Percentiles rank a stretch among this genome's conserved stretches.
Evolutionary conservation across 2,888 invertebrate genomes (phyloP).

Genomic region (Meloe dianella): DNA sequence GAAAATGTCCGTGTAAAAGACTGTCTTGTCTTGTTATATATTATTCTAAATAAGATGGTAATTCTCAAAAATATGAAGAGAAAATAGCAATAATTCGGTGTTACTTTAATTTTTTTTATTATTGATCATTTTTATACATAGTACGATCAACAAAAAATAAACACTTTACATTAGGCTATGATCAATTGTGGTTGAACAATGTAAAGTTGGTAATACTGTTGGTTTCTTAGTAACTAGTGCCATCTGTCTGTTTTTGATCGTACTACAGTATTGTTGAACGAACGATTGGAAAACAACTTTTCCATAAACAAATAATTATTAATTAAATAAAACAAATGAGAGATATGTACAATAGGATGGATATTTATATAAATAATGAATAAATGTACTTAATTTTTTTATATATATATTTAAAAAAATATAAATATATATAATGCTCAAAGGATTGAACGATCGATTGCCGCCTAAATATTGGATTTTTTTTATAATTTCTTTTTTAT

Average conservation of each 20-base stretch:
- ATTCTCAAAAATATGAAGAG: constrained; percentile 21
- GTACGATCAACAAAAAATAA: too few relatives aligned
- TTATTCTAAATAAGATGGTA: constrained; percentile 47
- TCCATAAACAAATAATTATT: background rate
- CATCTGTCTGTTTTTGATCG: background rate
- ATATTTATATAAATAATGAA: constrained; percentile 33
- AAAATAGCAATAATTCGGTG: constrained; percentile 57
- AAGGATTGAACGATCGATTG: constrained; percentile 44
- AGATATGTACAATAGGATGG: constrained; percentile 33
- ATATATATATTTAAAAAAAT: too few relatives aligned
- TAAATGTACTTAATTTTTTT: constrained; percentile 51
- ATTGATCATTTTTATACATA: too few relatives aligned
- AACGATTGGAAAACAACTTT: background rate
- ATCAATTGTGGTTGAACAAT: too few relatives aligned
- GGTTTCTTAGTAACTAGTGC: background rate
- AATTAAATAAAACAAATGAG: background rate
- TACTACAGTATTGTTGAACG: background rate
- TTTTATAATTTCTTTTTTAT: constrained; percentile 18
- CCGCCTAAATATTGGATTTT: constrained; percentile 40
- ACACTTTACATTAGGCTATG: too few relatives aligned
- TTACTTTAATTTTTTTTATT: constrained; percentile 30
- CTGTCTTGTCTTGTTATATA: constrained; percentile 46
- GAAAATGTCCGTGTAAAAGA: constrained; percentile 52
- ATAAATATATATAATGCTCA: constrained; percentile 46
- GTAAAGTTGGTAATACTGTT: background rate